These are phyloP conservation scores for Gasterosteus nipponicus DNA, from an alignment of 2,113 vertebrate genomes.

Conservation along the genomic window DNA sequence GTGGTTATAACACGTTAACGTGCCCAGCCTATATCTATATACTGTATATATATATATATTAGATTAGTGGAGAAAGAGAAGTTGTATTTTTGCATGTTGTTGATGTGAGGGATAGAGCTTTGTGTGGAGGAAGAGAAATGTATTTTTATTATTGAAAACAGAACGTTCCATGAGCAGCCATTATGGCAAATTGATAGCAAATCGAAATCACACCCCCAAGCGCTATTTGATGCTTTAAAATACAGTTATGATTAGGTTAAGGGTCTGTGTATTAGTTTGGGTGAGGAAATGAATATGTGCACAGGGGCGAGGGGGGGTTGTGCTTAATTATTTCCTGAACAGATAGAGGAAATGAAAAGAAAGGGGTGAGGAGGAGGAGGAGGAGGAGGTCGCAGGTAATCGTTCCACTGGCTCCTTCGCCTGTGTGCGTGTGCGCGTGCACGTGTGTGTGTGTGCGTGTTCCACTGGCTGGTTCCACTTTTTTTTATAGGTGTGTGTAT, in stretches of 20 bases:
- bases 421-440: conserved; percentile 33
- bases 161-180: neutral
- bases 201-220: neutral
- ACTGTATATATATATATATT: neutral
- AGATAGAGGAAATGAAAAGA: conserved; percentile 78
- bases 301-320: conserved; percentile 55
- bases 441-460: neutral
- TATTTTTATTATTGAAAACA: neutral
- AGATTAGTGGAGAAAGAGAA: neutral
- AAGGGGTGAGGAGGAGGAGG: conserved; percentile 58
- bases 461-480: conserved; percentile 30
- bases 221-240: conserved; percentile 8
- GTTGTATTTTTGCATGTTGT: neutral
- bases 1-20: too few relatives aligned
- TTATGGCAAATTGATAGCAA: conserved; percentile 7
- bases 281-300: conserved; percentile 34
- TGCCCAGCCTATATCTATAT: too few relatives aligned
- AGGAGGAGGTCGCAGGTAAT: conserved; percentile 77
- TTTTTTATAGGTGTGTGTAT: too few relatives aligned
- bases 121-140: neutral
- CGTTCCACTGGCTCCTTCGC: conserved; percentile 64
- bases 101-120: neutral
- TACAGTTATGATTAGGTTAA: conserved; percentile 30
- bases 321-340: conserved; percentile 86
- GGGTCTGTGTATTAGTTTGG: conserved; percentile 36